These are phyloP conservation scores for Ridgeia piscesae DNA, from an alignment of 1,140 invertebrate species.

Conservation along the genomic window DNA sequence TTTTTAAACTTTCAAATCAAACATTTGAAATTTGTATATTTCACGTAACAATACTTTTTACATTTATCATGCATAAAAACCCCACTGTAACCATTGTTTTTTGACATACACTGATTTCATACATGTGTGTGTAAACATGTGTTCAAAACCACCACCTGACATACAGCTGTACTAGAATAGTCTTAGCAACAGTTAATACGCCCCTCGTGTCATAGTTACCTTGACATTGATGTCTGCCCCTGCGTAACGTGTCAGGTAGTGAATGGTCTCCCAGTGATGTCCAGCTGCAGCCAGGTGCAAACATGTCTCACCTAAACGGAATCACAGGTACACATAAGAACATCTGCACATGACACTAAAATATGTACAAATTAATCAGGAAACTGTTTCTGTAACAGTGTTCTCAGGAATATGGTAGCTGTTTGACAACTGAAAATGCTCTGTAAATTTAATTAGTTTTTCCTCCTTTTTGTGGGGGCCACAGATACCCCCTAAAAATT, in stretches of 20 bases:
- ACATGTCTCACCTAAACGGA: neutral
- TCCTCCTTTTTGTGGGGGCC: too few relatives aligned
- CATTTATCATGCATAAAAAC: neutral
- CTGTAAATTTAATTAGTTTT: too few relatives aligned
- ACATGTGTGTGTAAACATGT: neutral
- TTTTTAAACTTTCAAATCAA: too few relatives aligned
- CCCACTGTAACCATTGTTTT: neutral
- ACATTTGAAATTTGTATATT: too few relatives aligned
- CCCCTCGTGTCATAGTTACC: neutral
- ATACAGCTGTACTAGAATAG: neutral
- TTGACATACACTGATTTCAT: neutral
- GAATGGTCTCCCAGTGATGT: neutral
- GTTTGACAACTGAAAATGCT: too few relatives aligned
- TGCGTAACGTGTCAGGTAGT: neutral
- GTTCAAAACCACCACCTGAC: neutral
- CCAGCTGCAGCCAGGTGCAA: neutral
- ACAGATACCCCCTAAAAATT: too few relatives aligned
- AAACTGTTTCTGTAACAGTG: too few relatives aligned
- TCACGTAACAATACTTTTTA: neutral
- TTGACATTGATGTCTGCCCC: neutral
- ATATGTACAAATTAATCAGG: neutral
- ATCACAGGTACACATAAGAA: neutral
- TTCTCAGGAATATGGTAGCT: too few relatives aligned
- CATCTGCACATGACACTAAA: neutral
- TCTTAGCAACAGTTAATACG: neutral